Evolutionary conservation across 2,113 vertebrate species (phyloP).

Genomic region (Balaeniceps rex): DNA sequence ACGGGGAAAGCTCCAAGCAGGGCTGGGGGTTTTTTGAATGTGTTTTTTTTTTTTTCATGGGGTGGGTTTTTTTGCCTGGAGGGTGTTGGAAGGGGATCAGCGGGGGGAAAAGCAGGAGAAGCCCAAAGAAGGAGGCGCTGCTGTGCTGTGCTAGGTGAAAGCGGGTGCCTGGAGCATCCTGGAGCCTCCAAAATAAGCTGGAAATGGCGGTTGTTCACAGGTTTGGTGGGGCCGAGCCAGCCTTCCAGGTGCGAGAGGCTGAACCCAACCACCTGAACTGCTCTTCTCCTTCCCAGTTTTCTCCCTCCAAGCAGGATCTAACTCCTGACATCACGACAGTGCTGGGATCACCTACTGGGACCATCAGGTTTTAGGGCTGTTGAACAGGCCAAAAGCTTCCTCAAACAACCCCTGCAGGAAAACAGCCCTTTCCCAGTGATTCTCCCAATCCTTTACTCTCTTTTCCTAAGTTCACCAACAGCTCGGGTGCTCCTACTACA

Average conservation of each 20-base stretch:
- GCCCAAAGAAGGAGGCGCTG: neutral
- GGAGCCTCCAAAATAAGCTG: neutral
- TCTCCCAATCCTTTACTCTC: neutral
- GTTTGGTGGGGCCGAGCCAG: neutral
- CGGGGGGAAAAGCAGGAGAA: neutral
- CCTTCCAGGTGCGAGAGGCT: neutral
- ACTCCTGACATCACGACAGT: neutral
- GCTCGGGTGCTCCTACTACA: neutral
- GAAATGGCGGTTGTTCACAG: neutral
- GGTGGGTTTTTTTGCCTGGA: neutral
- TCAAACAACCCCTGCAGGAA: neutral
- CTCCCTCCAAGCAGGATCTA: neutral
- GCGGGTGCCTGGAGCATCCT: accelerated
- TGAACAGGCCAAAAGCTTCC: neutral
- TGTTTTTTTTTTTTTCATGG: no score
- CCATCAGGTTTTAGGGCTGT: neutral
- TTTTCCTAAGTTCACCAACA: neutral
- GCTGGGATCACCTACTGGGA: neutral
- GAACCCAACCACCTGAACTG: neutral
- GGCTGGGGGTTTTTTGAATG: neutral
- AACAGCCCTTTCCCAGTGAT: neutral
- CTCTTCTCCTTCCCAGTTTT: neutral
- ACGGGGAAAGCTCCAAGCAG: neutral
- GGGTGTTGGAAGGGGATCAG: neutral
- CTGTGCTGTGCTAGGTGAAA: neutral